Evolutionary conservation across 2,888 invertebrate species (phyloP), one percentile per base, ranked within the genome.

Genomic region (Pycnomerus fuliginosus): DNA sequence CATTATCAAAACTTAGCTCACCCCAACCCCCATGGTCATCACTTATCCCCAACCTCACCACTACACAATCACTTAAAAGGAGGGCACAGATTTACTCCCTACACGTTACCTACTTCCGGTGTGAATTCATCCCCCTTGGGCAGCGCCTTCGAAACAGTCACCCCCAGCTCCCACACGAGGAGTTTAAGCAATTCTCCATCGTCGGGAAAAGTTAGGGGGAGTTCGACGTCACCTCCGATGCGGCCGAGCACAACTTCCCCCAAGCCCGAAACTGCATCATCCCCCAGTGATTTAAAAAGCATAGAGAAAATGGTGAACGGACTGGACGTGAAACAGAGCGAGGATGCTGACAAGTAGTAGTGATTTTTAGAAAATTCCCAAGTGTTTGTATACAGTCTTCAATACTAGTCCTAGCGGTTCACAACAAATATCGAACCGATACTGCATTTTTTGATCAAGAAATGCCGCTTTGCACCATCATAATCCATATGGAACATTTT

Each of bases 241-340:
- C 78, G 69, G 74, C 81, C 76, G n/a, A 58, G 80, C 62, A 76
- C 81, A 56, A 68, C 79, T 62, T 75, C 76, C 2, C 80, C 79
- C 17, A 74, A 74, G 58, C 71, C 71, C 38, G 71, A 65, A 50
- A 60, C 73, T 62, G 67, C 67, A 36, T 80, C 78, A 51, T 80
- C 82, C 22, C 81, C 87, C 27, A 88, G 85, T 50, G 94, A 95
- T 74, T 81, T 96, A 58, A 94, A 94, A 75, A 93, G 87, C 72
- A 96, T 96, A 76, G 95, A 96, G 76, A 91, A 94, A 71, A 95
- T 95, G 95, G 93, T 96, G 58, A 95, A 94, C 74, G 95, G 94
- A 10, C 77, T 95, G 52, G 94, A 95, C 71, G 90, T 91, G 56
- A 89, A 89, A 71, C 81, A 84, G 56, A 80, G 45, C 47, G 69